Evolutionary conservation across 2,888 invertebrate genomes (phyloP), one percentile per base, ranked within the genome.

Genomic region (Troglohyphantes excavatus): DNA sequence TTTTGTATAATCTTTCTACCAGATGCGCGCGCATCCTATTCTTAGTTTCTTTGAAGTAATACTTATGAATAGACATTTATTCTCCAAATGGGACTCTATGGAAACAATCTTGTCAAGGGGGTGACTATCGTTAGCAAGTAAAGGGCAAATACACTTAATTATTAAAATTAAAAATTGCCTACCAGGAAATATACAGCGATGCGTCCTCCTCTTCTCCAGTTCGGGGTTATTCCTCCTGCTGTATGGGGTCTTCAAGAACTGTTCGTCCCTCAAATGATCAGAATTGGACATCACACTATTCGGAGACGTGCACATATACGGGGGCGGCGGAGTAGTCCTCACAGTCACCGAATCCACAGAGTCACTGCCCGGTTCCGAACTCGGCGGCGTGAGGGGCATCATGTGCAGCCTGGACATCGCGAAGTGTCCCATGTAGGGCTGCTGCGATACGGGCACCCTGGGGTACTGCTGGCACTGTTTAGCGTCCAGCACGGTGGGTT

Each of bases 161-260:
- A n/a, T n/a, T 39, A 39, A 39, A 7, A 39, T 53, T n/a, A 53
- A 53, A 13, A 5, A n/a, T 53, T 7, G 67, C 86, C 65, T 26
- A 87, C 90, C 90, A n/a, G 97, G 96, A 94, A 97, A 98, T 95
- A 98, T 97, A 95, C 99, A 99, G 94, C 97, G 98, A 93, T 99
- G 98, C 92, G 98, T 98, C 93, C 98, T 95, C 92, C 98, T 95
- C 94, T 98, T 98, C 94, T 98, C 98, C 92, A 99, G 94, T 94
- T 99, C 98, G 0, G 98, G 98, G 94, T 99, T 99, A 94, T 98
- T 98, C 93, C 98, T 95, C 92, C 98, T 95, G 94, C 98, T 98
- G 94, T 82, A 88, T 5, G 75, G 11, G 9, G 46, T 23, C 7
- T 65, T 23, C 11, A 13, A 29, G 11, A 3, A 21, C 2, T 43